phyloP scores from a whole-genome alignment of 2,888 invertebrate genomes.

The Resseliella maxima region DNA sequence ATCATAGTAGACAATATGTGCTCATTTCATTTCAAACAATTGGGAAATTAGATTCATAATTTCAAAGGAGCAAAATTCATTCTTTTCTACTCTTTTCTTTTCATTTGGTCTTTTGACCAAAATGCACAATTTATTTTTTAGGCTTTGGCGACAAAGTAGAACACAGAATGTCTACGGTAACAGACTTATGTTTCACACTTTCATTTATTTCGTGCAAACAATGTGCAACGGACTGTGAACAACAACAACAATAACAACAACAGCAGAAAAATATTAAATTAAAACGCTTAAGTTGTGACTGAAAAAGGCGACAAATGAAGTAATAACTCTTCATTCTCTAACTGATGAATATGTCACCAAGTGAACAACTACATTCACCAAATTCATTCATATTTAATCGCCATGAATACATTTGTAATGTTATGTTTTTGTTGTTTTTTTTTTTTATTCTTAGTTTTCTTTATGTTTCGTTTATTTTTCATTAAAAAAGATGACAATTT shows the following conservation, averaged over 20 bases:
- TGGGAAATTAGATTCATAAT: slow-evolving; percentile 51
- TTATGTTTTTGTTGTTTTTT: neutral
- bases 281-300: neutral
- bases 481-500: slow-evolving; percentile 7
- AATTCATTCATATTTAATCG: slow-evolving; percentile 38
- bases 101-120: neutral
- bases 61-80: neutral
- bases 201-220: neutral
- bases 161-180: slow-evolving; percentile 12
- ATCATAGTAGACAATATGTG: slow-evolving; percentile 7
- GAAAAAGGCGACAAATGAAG: slow-evolving; percentile 20
- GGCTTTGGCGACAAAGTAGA: neutral
- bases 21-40: neutral
- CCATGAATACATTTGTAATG: neutral
- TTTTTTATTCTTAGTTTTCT: too few relatives aligned
- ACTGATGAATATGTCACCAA: slow-evolving; percentile 49
- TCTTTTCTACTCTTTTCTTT: neutral
- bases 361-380: neutral
- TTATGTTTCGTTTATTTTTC: slow-evolving; percentile 53
- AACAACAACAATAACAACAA: too few relatives aligned
- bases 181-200: slow-evolving; percentile 13
- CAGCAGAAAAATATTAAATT: neutral
- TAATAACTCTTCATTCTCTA: neutral
- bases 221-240: neutral
- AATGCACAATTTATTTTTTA: slow-evolving; percentile 6